These are phyloP conservation scores for Australoheros facetus DNA, from an alignment of 2,797 vertebrate genomes.

Conservation along the genomic window DNA sequence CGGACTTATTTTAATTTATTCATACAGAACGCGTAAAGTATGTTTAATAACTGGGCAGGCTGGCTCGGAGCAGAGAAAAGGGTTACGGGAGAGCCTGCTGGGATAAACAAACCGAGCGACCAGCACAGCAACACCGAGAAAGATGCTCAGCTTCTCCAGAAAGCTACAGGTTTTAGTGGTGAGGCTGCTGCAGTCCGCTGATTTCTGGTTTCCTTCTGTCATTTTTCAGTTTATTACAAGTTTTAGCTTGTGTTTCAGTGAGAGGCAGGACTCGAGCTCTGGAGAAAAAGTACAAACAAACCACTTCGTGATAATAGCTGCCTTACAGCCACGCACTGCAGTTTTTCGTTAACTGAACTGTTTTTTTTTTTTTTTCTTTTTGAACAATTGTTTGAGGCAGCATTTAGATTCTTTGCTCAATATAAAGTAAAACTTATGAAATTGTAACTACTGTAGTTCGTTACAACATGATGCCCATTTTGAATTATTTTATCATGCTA, in stretches of 20 bases:
- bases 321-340: neutral
- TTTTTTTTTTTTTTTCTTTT: neutral
- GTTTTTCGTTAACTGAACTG: neutral
- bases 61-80: constrained; percentile 65
- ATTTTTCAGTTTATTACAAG: neutral
- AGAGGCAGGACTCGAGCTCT: neutral
- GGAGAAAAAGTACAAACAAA: neutral
- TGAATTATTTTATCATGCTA: neutral
- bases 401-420: too few species aligned
- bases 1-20: neutral
- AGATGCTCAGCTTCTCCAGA: constrained; percentile 25
- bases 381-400: too few species aligned
- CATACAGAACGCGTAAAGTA: constrained; percentile 10
- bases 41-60: constrained; percentile 63
- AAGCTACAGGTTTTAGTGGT: constrained; percentile 64
- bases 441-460: neutral
- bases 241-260: neutral
- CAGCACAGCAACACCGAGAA: neutral
- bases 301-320: too few species aligned
- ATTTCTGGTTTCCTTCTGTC: neutral
- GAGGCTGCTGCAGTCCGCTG: constrained; percentile 1
- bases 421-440: neutral
- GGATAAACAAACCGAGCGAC: constrained; percentile 29
- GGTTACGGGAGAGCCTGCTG: constrained; percentile 13
- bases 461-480: neutral